These are phyloP conservation scores for Lottia gigantea DNA, from an alignment of 2,888 invertebrate species.

Conservation along the genomic window DNA sequence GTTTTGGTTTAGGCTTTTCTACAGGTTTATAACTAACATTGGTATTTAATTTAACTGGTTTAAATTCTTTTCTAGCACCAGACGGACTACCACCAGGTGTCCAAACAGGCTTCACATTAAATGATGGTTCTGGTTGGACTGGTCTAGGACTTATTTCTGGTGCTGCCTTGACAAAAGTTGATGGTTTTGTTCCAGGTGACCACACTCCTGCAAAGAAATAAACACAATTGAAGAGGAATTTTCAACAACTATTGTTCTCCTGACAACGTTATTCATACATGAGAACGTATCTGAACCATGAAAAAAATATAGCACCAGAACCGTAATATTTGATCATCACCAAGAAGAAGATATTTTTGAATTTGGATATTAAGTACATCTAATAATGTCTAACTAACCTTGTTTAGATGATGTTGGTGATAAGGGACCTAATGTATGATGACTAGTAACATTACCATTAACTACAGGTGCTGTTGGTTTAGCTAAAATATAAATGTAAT, in stretches of 20 bases:
- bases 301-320: too few relatives aligned
- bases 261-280: too few relatives aligned
- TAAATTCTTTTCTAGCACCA: conserved; percentile 47
- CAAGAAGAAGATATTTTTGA: too few relatives aligned
- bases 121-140: conserved; percentile 20
- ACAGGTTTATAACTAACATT: conserved; percentile 19
- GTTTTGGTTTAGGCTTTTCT: conserved; percentile 22
- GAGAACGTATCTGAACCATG: too few relatives aligned
- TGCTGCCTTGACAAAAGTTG: conserved; percentile 9
- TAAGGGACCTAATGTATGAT: conserved; percentile 11
- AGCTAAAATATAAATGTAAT: conserved; percentile 12
- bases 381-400: conserved; percentile 16
- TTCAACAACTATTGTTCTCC: too few relatives aligned
- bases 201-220: conserved; percentile 30
- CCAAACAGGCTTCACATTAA: conserved; percentile 49
- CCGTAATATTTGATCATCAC: too few relatives aligned
- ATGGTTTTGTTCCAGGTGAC: conserved; percentile 32
- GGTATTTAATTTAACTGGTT: conserved; percentile 50
- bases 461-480: conserved; percentile 23
- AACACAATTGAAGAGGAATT: not conserved
- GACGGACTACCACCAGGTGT: conserved; percentile 43
- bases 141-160: conserved; percentile 1
- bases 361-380: too few relatives aligned
- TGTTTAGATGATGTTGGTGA: conserved; percentile 18
- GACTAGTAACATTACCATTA: conserved; percentile 21